These are phyloP conservation scores for Hemiscyllium ocellatum DNA, from an alignment of 2,113 vertebrate species.

Conservation along the genomic window DNA sequence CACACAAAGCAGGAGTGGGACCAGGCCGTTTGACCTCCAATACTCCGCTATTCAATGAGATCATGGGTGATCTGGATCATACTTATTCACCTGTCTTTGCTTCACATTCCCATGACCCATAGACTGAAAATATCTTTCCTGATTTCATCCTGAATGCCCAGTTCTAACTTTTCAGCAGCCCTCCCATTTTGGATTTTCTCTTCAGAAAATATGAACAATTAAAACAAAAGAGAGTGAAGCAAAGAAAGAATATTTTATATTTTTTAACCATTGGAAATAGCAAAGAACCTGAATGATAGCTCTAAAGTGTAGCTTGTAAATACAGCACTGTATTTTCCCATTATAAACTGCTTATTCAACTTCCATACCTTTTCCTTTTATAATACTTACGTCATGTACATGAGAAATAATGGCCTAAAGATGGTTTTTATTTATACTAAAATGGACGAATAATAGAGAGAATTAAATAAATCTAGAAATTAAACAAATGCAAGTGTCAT, in stretches of 20 bases:
- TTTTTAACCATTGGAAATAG: neutral
- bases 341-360: neutral
- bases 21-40: no score
- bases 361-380: neutral
- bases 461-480: neutral
- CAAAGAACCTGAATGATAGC: no score
- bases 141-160: neutral
- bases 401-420: neutral
- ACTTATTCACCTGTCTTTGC: neutral
- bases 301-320: neutral
- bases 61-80: neutral
- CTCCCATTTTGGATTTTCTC: neutral
- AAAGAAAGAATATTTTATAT: neutral
- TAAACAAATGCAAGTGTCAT: neutral
- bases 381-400: neutral
- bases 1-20: no score
- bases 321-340: neutral
- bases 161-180: neutral
- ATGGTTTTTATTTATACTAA: neutral
- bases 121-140: neutral
- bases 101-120: neutral
- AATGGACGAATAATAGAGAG: neutral
- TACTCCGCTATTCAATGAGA: no score
- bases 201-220: neutral
- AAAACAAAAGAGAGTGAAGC: neutral